Evolutionary conservation across 2,113 vertebrate genomes (phyloP).

Genomic region (Dromiciops gliroides): DNA sequence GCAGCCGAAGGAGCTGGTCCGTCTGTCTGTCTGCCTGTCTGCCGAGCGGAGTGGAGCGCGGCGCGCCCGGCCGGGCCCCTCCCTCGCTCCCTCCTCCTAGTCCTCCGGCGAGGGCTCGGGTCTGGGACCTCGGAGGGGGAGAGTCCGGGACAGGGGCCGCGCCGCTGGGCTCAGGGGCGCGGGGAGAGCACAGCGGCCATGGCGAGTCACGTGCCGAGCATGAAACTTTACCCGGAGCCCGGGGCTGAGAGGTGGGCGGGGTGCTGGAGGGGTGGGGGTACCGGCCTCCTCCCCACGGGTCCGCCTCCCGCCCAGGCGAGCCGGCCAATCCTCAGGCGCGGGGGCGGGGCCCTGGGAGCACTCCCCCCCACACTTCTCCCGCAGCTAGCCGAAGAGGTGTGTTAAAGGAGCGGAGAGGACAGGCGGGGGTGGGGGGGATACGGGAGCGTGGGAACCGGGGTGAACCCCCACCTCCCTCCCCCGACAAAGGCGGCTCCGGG

Average conservation of each 20-base stretch:
- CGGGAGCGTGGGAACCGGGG: constrained; percentile 74
- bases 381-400: constrained; percentile 50
- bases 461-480: constrained; percentile 54
- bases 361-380: constrained; percentile 44
- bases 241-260: constrained; percentile 58
- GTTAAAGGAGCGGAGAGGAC: constrained; percentile 68
- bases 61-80: constrained; percentile 45
- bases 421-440: neutral
- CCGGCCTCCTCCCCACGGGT: constrained; percentile 10
- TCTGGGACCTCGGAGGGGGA: constrained; percentile 19
- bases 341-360: constrained; percentile 38
- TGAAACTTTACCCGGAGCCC: constrained; percentile 81
- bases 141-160: constrained; percentile 59
- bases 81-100: neutral
- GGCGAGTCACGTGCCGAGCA: constrained; percentile 76
- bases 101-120: neutral
- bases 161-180: constrained; percentile 71
- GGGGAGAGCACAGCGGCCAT: constrained; percentile 76
- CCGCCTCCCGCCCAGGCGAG: neutral
- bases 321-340: constrained; percentile 46
- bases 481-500: constrained; percentile 31
- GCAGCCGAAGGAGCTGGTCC: constrained; percentile 27
- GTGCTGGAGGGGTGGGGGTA: neutral
- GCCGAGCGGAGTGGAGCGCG: constrained; percentile 28
- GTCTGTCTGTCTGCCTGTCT: neutral